phyloP scores from a whole-genome alignment of 1,140 invertebrate species.

The Zaprionus tsacasi region DNA sequence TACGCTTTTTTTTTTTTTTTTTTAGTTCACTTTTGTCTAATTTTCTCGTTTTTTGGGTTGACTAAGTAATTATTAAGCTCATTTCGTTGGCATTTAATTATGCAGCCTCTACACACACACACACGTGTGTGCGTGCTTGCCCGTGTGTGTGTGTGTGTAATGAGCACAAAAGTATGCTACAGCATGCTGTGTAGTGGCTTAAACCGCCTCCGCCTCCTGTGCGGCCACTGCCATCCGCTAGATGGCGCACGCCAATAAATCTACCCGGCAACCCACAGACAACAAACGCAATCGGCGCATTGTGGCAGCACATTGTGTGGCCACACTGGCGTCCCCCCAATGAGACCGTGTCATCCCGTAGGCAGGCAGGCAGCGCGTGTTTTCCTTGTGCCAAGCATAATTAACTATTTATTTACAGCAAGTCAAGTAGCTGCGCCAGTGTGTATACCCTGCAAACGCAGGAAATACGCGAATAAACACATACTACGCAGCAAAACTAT shows the following conservation, averaged over 20 bases:
- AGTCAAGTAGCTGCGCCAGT: neutral
- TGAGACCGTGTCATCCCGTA: neutral
- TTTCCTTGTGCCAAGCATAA: constrained; percentile 37
- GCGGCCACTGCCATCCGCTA: constrained; percentile 10
- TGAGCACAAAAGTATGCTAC: constrained; percentile 17
- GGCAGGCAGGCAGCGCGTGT: neutral
- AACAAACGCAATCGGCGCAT: constrained; percentile 13
- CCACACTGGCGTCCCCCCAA: constrained; percentile 25
- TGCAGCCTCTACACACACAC: constrained; percentile 39
- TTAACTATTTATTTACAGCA: constrained; percentile 53
- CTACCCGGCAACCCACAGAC: constrained; percentile 3
- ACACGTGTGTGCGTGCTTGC: constrained; percentile 18
- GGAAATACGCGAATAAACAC: neutral
- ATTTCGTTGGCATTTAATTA: constrained; percentile 59
- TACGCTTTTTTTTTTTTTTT: constrained; percentile 14
- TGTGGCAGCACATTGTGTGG: neutral
- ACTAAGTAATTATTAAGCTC: constrained; percentile 67
- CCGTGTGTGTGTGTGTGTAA: constrained; percentile 30
- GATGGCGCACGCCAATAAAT: constrained; percentile 35
- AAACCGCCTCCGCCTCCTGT: neutral
- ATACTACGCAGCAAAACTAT: too few species aligned
- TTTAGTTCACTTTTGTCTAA: constrained; percentile 11
- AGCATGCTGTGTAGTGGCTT: constrained; percentile 3
- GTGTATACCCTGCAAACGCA: neutral
- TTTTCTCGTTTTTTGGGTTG: constrained; percentile 19